Evolutionary conservation across 2,888 invertebrate species (phyloP), one percentile per base, ranked within the genome.

Genomic region (Phasia obesa): DNA sequence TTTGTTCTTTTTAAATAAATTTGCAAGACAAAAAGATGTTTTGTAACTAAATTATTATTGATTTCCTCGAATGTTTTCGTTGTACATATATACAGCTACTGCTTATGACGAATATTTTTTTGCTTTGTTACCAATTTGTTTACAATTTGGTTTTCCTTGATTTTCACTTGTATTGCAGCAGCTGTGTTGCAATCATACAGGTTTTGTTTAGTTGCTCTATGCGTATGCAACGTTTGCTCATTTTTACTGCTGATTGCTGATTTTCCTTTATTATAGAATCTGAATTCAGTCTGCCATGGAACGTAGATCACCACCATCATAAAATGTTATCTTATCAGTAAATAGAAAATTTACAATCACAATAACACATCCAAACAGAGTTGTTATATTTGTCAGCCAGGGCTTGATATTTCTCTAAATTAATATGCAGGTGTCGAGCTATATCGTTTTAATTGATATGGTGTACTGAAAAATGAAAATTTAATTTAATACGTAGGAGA

Each of bases 181-280:
- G 53, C 23, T 53, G 53, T 69, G 60, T 67, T 80, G 74, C 53
- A 80, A 74, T 67, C 53, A 74, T 62, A 67, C 74, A 64, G 75
- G 75, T 80, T 80, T 80, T 25, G 15, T 74, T 59, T 7, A 25
- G 11, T 62, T 60, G 47, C 49, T n/a, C 17, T 17, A 5, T 21
- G 9, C 38, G 49, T 17, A 38, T 35, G 3, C 11, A 35, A 35
- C 2, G 35, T 19, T 55, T 47, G 53, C 44, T 71, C 27, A 71
- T 71, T 71, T n/a, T 23, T 62, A 35, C 19, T 11, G 35, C 62
- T 38, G 25, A 17, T 57, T 51, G 27, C 17, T 11, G 11, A 35
- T 35, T 11, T 35, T 5, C 35, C 11, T 35, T 35, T 31, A 31
- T 7, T 31, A 11, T 35, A 11, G 1, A 35, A 35, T 35, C 1